Conservation (phyloP, 2,888 invertebrate species). For the Copidosoma aretas region DNA sequence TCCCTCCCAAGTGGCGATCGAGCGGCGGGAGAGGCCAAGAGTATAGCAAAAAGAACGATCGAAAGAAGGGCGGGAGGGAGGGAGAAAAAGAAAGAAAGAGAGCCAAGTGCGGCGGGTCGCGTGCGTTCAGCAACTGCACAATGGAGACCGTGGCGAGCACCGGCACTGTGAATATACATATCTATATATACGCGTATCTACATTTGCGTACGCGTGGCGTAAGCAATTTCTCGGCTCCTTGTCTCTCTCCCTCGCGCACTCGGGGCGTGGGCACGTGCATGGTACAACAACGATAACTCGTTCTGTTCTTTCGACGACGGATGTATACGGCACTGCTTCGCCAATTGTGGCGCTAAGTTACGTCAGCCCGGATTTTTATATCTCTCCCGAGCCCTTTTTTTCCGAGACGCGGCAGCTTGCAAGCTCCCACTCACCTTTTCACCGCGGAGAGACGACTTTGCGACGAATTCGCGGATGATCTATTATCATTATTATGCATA, state of each 20-base stretch:
- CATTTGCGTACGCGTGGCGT: too few species aligned
- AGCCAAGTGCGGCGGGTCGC: background rate
- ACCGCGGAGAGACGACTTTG: too few species aligned
- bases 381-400: background rate
- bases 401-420: background rate
- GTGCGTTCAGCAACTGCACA: background rate
- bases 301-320: slow-evolving; percentile 5
- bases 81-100: background rate
- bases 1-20: background rate
- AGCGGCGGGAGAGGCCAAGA: background rate
- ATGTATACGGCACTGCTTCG: background rate
- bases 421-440: too few species aligned
- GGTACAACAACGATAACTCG: slow-evolving; percentile 18
- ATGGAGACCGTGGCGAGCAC: background rate
- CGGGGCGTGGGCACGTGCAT: slow-evolving; percentile 4
- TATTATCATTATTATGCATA: too few species aligned
- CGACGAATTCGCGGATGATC: too few species aligned
- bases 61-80: background rate
- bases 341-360: background rate
- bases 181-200: too few species aligned
- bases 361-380: background rate
- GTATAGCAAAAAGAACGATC: background rate
- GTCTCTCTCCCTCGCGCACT: background rate
- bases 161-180: too few species aligned
- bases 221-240: background rate